Evolutionary conservation across 1,140 invertebrate genomes (phyloP).

Genomic region (Drosophila watanabei): DNA sequence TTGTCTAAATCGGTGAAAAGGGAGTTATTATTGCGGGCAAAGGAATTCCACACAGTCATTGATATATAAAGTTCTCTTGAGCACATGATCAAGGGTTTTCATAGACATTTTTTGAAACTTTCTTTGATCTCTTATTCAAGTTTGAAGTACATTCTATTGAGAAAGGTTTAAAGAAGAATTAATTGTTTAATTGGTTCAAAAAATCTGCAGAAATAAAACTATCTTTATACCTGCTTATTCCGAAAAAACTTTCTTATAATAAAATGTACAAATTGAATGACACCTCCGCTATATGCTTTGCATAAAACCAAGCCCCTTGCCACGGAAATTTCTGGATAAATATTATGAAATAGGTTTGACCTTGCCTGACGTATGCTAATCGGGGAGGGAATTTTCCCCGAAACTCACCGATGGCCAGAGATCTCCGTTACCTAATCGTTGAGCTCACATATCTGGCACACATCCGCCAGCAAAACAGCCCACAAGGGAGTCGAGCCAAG

Average conservation of each 20-base stretch:
- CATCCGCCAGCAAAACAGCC: conserved; percentile 34
- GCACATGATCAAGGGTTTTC: not conserved
- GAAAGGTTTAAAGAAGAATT: not conserved
- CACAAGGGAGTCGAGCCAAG: conserved; percentile 28
- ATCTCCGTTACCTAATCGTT: conserved; percentile 38
- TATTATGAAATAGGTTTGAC: conserved; percentile 30
- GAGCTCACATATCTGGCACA: conserved; percentile 28
- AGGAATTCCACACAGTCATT: conserved; percentile 43
- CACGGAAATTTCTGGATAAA: conserved; percentile 10
- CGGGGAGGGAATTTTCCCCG: conserved; percentile 37
- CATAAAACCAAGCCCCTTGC: not conserved
- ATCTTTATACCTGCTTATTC: not conserved
- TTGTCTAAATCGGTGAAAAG: conserved; percentile 28
- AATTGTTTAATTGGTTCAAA: not conserved
- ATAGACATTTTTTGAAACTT: not conserved
- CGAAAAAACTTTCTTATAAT: conserved; percentile 3
- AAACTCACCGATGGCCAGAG: conserved; percentile 14
- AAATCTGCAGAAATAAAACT: not conserved
- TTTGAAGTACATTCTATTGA: not conserved
- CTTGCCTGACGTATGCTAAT: conserved; percentile 46
- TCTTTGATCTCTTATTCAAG: conserved; percentile 10
- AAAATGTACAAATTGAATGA: not conserved
- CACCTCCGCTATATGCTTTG: not conserved
- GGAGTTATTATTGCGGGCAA: conserved; percentile 2
- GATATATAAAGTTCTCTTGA: conserved; percentile 20